Evolutionary conservation across 2,888 invertebrate species (phyloP), one percentile per base, ranked within the genome.

Genomic region (Drosophila sordidula): DNA sequence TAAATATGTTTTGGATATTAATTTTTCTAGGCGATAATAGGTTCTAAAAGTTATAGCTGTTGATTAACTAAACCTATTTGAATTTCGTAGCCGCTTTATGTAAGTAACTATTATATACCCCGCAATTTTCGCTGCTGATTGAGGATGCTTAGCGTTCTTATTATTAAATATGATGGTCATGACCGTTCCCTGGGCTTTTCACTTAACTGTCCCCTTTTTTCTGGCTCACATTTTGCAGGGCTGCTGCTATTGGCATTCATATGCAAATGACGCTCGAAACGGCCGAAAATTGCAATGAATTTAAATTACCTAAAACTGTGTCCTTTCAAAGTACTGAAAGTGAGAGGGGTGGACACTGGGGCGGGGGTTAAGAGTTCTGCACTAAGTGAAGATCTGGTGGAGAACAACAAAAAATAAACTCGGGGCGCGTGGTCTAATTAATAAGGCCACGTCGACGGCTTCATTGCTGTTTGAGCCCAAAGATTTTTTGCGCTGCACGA

Each of bases 391-490:
- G 52, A 58, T 44, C 39, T 41, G 22, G 14, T 6, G 6, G 46
- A 47, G 39, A 50, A 29, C 12, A 16, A 25, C 25, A 39, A 38
- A 34, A 44, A 46, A 26, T 34, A n/a, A 66, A 66, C 51, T 50
- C 52, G 63, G 83, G 78, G 77, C 87, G 81, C 84, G 77, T 86
- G 70, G 64, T 72, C 70, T 83, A 83, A 83, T 83, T 87, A 83
- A 87, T 83, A 83, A 84, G 84, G 75, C 75, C 69, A 74, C 74
- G 77, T 69, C 45, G 62, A 58, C 71, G 71, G 62, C 79, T 70
- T 81, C 79, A 72, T 74, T 80, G 83, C 77, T 66, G 58, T 77
- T 86, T 80, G 75, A 85, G 82, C 86, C 80, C 67, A 64, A 67
- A 57, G 70, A 70, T 78, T 82, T 66, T 76, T 75, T 63, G 50